These are phyloP conservation scores for Sinocyclocheilus anshuiensis DNA, from an alignment of 2,113 vertebrate species.

Conservation along the genomic window DNA sequence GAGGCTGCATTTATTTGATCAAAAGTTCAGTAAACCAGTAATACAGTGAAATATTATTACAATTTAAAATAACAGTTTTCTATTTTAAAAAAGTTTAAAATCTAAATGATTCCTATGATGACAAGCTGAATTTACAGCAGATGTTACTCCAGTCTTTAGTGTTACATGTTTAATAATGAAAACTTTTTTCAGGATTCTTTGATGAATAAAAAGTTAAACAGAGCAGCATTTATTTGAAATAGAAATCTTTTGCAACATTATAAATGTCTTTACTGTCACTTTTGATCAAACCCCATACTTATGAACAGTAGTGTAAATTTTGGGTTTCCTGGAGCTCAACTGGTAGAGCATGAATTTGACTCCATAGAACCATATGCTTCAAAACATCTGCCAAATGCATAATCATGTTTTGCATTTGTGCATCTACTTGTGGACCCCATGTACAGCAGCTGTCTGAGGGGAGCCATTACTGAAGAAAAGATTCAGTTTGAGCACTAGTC, in stretches of 20 bases:
- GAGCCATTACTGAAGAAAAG: constrained; percentile 14
- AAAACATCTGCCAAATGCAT: not conserved
- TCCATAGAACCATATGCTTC: not conserved
- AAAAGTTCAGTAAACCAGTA: not conserved
- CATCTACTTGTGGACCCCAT: not conserved
- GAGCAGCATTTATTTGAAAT: not conserved
- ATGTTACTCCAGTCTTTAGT: not conserved
- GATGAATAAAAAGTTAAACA: not conserved
- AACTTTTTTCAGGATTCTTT: not conserved
- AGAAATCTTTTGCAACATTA: not conserved
- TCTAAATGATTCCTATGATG: not conserved
- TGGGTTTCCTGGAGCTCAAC: not conserved
- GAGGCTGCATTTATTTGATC: not conserved
- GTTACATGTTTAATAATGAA: not conserved
- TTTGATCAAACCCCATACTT: not conserved
- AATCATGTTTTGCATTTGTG: not conserved
- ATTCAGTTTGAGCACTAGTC: constrained; percentile 16
- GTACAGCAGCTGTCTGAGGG: constrained; percentile 2
- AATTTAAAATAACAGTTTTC: not conserved
- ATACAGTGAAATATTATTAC: not conserved
- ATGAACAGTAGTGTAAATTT: not conserved
- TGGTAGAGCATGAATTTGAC: not conserved
- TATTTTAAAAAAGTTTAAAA: not conserved
- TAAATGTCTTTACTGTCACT: not conserved
- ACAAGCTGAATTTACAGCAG: not conserved